A percentile compares a stretch with the other conserved stretches of the same genome.
Evolutionary conservation across 1,140 invertebrate species (phyloP).

Genomic region (Ditylenchus dipsaci): DNA sequence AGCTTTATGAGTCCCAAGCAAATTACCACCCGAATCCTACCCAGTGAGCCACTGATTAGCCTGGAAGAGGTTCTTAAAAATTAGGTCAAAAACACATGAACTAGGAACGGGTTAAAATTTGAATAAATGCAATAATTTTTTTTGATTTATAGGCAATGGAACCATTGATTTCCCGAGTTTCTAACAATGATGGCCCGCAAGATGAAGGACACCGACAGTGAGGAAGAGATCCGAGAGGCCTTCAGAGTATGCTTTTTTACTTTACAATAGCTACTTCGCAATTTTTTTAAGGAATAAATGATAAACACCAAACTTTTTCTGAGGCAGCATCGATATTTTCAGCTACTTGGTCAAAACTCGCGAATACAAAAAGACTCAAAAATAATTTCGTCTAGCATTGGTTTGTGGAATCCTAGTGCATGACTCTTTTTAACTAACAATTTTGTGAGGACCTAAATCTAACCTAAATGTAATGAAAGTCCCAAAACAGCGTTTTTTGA

Average conservation of each 20-base stretch:
- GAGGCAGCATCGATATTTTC: not conserved
- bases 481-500: too few relatives aligned
- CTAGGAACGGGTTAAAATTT: too few relatives aligned
- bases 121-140: conserved; percentile 8
- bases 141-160: conserved; percentile 73
- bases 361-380: not conserved
- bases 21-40: too few relatives aligned
- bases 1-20: too few relatives aligned
- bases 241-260: conserved; percentile 71
- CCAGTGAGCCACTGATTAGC: too few relatives aligned
- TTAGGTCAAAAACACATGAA: too few relatives aligned
- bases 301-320: not conserved
- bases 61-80: too few relatives aligned
- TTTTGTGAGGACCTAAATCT: not conserved
- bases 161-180: conserved; percentile 98
- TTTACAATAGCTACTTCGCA: too few relatives aligned
- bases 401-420: not conserved
- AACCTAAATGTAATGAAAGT: too few relatives aligned
- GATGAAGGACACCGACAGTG: conserved; percentile 97
- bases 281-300: not conserved
- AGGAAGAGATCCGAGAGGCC: conserved; percentile 95
- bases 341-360: not conserved
- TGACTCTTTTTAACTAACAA: not conserved
- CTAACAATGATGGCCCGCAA: conserved; percentile 96
- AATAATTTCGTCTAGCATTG: not conserved